Conservation (phyloP, 2,113 vertebrate species). For the Pipa parva region DNA sequence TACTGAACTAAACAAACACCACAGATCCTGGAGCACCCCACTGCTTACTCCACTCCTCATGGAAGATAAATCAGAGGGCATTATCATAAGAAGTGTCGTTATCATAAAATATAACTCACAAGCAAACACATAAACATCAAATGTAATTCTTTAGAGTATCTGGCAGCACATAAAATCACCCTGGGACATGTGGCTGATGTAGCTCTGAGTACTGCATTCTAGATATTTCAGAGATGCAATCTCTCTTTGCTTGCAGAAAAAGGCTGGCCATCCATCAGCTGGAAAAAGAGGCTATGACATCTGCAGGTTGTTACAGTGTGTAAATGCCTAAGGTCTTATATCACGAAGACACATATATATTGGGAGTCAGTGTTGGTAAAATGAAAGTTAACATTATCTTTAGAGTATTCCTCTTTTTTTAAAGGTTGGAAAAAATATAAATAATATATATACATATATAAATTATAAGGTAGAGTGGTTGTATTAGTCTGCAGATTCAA, state of each 20-base stretch:
- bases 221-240: constrained; percentile 41
- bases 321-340: constrained; percentile 41
- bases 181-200: constrained; percentile 42
- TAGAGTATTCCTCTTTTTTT: neutral
- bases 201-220: constrained; percentile 34
- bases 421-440: neutral
- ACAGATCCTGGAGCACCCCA: neutral
- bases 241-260: constrained; percentile 35
- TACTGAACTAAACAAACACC: too few relatives aligned
- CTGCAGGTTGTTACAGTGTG: constrained; percentile 41
- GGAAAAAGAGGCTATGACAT: constrained; percentile 40
- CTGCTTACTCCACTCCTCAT: neutral
- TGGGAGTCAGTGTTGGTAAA: constrained; percentile 1
- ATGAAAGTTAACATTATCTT: neutral
- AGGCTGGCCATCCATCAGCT: constrained; percentile 35
- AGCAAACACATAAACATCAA: constrained; percentile 25
- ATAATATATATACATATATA: too few relatives aligned
- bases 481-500: too few relatives aligned
- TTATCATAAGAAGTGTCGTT: constrained; percentile 5
- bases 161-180: constrained; percentile 41
- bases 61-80: neutral
- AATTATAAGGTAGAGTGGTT: too few relatives aligned
- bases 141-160: constrained; percentile 31
- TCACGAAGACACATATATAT: constrained; percentile 27
- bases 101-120: constrained; percentile 17